Conservation (phyloP, 2,113 vertebrate species). For the Myrmecophaga tridactyla region DNA sequence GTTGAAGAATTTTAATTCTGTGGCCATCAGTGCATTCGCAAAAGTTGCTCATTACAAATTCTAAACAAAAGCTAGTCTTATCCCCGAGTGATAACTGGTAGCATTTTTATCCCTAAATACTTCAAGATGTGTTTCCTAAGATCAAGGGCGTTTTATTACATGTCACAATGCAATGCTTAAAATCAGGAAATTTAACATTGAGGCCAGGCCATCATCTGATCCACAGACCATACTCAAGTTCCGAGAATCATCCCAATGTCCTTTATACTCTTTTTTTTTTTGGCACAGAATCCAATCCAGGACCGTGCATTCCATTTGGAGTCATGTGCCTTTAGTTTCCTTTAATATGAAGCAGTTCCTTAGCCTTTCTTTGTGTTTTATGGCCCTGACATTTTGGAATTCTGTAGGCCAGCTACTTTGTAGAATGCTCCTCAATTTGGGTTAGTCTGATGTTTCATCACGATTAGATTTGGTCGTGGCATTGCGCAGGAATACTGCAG, state of each 20-base stretch:
- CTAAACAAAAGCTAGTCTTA: not conserved
- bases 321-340: not conserved
- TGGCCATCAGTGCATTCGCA: not conserved
- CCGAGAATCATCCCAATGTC: not conserved
- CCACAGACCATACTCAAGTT: not conserved
- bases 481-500: not conserved
- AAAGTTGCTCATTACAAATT: not conserved
- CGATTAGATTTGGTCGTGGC: not conserved
- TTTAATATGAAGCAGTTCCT: not conserved
- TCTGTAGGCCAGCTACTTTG: not conserved
- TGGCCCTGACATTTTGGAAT: not conserved
- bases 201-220: not conserved
- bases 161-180: not conserved
- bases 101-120: slow-evolving; percentile 4
- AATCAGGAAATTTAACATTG: not conserved
- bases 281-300: no score
- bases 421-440: not conserved
- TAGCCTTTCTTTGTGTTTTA: not conserved
- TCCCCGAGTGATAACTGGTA: not conserved
- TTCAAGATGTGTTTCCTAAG: not conserved
- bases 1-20: not conserved
- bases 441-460: not conserved
- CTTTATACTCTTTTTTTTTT: not conserved
- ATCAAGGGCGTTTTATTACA: not conserved
- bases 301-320: not conserved